Percentiles rank a stretch among this genome's conserved stretches.
Conservation (phyloP, 2,888 invertebrate genomes). For the Neoitamus cyanurus region DNA sequence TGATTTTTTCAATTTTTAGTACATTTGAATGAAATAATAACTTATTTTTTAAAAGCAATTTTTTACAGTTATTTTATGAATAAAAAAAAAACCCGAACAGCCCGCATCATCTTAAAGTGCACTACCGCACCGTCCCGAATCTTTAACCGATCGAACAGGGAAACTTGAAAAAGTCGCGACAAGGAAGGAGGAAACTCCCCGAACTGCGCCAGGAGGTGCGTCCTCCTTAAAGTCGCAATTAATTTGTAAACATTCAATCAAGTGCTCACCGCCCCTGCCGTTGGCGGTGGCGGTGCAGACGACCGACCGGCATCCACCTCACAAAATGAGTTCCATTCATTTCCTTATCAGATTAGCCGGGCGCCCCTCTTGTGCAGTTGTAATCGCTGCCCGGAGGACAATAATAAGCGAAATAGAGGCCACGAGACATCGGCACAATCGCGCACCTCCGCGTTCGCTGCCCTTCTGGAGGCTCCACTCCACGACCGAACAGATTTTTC, state of each 20-base stretch:
- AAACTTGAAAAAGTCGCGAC: background rate
- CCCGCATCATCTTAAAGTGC: too few species aligned
- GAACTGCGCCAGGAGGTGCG: background rate
- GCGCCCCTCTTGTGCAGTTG: background rate
- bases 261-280: background rate
- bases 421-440: constrained; percentile 34
- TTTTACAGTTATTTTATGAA: too few species aligned
- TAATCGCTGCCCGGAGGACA: background rate
- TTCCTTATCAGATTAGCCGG: constrained; percentile 32
- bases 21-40: too few species aligned
- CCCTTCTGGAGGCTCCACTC: background rate
- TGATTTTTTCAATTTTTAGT: too few species aligned
- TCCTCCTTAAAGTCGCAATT: background rate
- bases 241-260: background rate
- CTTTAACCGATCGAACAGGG: background rate
- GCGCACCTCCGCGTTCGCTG: background rate
- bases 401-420: constrained; percentile 34
- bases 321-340: background rate
- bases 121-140: too few species aligned
- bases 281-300: background rate
- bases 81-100: too few species aligned
- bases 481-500: background rate
- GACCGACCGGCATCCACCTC: background rate
- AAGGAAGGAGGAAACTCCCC: background rate
- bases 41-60: too few species aligned